Evolutionary conservation across 2,797 vertebrate genomes (phyloP).

Genomic region (Darevskia nairensis): DNA sequence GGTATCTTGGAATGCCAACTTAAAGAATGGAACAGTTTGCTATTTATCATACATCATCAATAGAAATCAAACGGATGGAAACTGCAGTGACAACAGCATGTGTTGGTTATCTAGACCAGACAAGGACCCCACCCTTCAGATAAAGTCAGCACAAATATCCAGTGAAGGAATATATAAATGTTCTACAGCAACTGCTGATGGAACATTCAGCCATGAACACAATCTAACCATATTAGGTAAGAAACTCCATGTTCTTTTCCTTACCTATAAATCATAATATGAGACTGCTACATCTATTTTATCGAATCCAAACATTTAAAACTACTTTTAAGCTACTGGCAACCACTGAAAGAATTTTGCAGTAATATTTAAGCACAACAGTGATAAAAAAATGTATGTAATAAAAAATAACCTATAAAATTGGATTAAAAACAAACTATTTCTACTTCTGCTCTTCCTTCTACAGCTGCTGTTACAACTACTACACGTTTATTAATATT

Average conservation of each 20-base stretch:
- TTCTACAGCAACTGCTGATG: rapidly evolving
- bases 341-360: neutral
- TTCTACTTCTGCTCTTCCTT: neutral
- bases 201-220: rapidly evolving
- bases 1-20: slow-evolving; percentile 50
- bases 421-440: neutral
- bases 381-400: neutral
- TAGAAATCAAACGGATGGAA: neutral
- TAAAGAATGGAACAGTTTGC: slow-evolving; percentile 16
- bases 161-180: slow-evolving; percentile 70
- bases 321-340: neutral
- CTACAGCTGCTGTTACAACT: neutral
- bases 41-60: neutral
- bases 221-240: slow-evolving; percentile 68
- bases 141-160: slow-evolving; percentile 29
- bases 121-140: slow-evolving; percentile 5
- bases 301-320: neutral
- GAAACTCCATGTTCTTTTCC: neutral
- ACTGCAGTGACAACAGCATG: slow-evolving; percentile 51
- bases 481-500: neutral
- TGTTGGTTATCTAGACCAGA: slow-evolving; percentile 48
- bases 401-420: neutral
- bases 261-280: neutral
- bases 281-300: neutral
- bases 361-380: neutral